These are phyloP conservation scores for Drosophila prostipennis DNA, from an alignment of 2,888 invertebrate species.

Conservation along the genomic window DNA sequence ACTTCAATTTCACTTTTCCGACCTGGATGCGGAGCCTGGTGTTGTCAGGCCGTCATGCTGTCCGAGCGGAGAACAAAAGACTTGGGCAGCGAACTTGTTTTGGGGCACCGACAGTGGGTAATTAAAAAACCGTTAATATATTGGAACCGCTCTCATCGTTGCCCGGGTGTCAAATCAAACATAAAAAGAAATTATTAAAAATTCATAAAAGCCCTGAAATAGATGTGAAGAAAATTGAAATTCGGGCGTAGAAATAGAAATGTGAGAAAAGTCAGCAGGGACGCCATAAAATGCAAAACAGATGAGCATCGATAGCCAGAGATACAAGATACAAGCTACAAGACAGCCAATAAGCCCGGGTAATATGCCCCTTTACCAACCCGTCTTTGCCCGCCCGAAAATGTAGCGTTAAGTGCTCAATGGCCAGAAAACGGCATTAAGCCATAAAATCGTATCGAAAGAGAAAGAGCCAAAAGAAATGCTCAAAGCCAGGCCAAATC, in stretches of 20 bases:
- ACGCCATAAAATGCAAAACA: constrained; percentile 74
- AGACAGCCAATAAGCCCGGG: constrained; percentile 53
- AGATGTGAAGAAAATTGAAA: constrained; percentile 57
- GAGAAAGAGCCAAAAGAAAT: constrained; percentile 66
- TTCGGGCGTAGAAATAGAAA: constrained; percentile 59
- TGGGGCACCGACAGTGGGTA: constrained; percentile 57
- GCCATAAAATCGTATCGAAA: constrained; percentile 69
- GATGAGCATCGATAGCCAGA: constrained; percentile 37
- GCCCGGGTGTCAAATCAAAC: constrained; percentile 79
- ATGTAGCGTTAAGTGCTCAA: constrained; percentile 80
- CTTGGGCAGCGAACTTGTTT: constrained; percentile 61
- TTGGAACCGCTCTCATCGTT: constrained; percentile 68
- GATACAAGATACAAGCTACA: constrained; percentile 55
- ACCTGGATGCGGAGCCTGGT: constrained; percentile 40
- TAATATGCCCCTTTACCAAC: constrained; percentile 42
- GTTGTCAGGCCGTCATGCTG: constrained; percentile 55
- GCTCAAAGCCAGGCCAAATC: constrained; percentile 35
- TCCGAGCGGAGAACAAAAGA: constrained; percentile 65
- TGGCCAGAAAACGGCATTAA: constrained; percentile 77
- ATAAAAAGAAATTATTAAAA: constrained; percentile 78
- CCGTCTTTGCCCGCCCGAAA: constrained; percentile 23
- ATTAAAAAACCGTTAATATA: constrained; percentile 80
- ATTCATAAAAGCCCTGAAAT: constrained; percentile 55
- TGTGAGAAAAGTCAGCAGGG: constrained; percentile 71
- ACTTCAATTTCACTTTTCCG: constrained; percentile 77